Base-by-base conservation (phyloP, 2,888 invertebrate species). In the Sicus ferrugineus region DNA sequence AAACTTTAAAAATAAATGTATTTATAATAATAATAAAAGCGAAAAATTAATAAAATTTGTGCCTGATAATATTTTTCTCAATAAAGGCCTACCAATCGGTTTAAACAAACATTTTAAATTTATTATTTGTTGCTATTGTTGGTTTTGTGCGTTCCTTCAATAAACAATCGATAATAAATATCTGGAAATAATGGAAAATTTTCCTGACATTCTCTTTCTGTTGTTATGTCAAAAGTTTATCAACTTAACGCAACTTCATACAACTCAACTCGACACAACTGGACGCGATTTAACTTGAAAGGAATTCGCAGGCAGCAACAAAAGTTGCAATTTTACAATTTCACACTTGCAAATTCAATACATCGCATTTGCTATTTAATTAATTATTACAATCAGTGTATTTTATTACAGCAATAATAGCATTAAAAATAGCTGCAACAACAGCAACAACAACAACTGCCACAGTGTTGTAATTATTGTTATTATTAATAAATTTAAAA, bases 141-240 rank as follows among this genome's bases (percentile, higher is more conserved):
- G 16, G 23, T 21, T 19, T 38, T 21, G 7, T 38, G 31, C n/a
- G n/a, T n/a, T n/a, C n/a, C n/a, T n/a, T n/a, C n/a, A n/a, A n/a
- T n/a, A n/a, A n/a, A n/a, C n/a, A n/a, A n/a, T n/a, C n/a, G n/a
- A n/a, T n/a, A n/a, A n/a, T n/a, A n/a, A n/a, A n/a, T n/a, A n/a
- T n/a, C n/a, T n/a, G n/a, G n/a, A 19, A 52, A 50, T 46, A 48
- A 63, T 63, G 63, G 63, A 65, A 65, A 65, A 38, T 65, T 65
- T 65, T 54, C 65, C 54, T n/a, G 38, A 65, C 65, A n/a, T 34
- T 21, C n/a, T n/a, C n/a, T n/a, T n/a, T 34, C 34, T 7, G 54
- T 65, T 52, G 52, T 65, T 65, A 42, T 54, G 65, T 65, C 65
- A 65, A 65, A 54, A 65, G 54, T 65, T 65, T 65, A 65, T 65